Base-by-base conservation (phyloP, 1,140 invertebrate genomes). In the Ceratoteleas bidentatus region DNA sequence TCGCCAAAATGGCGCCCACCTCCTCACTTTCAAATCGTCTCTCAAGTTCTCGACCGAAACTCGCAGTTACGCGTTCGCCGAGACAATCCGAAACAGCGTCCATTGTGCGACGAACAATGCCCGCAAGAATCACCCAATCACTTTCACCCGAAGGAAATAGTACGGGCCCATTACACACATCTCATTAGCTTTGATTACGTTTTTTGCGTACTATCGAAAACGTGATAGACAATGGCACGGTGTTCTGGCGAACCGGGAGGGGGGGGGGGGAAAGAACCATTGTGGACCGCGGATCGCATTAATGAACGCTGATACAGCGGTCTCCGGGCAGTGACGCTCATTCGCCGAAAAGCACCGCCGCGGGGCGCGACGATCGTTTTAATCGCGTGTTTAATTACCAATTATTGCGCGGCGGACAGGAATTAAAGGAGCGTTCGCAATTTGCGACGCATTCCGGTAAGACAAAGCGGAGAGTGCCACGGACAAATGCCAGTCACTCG, bases 291-390 rank as follows among this genome's bases (percentile, higher is more conserved):
- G 74, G 34, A 56, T 58, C 86, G 85, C 84, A 86, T 88, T 88
- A 88, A 88, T 88, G 87, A 88, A 52, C 74, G 65, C 82, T 85
- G 87, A 85, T 82, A 84, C 74, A 77, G 74, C 64, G 80, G 79
- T 43, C 45, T 82, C 75, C 84, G 78, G 85, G 81, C 85, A 85
- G 43, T 75, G 74, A 45, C 45, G 69, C 64, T 54, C 78, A 57
- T 15, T 40, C 40, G 10, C n/a, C 13, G 11, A 33, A 60, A 60
- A 60, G 16, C 33, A 57, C 11, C 13, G 9, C 54, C 13, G 16
- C 38, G 40, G 16, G 15, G 32, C 11, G 15, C 38, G 15, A 16
- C 40, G 8, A 45, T 57, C 13, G n/a, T 4, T 13, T 52, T 53
- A 72, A 64, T 64, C 14, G 33, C 10, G 10, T 15, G 50, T 68